phyloP scores from a whole-genome alignment of 2,888 invertebrate genomes.

The Hedychridium roseum region DNA sequence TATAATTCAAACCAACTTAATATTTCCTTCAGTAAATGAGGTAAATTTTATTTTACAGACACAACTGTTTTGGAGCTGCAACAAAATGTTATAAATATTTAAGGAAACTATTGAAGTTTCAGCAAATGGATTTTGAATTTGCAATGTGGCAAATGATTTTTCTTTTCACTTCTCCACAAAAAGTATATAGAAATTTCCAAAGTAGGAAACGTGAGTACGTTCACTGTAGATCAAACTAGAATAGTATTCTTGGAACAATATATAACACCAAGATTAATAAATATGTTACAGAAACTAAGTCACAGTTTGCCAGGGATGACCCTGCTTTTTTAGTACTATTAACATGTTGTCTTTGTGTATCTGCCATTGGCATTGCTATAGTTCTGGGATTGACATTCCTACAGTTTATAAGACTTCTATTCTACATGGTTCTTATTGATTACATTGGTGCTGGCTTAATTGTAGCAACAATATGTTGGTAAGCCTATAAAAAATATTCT shows the following conservation, averaged over 20 bases:
- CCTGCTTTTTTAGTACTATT: constrained; percentile 96
- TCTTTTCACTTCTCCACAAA: constrained; percentile 92
- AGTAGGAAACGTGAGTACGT: constrained; percentile 92
- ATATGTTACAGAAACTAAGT: constrained; percentile 83
- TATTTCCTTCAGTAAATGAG: constrained; percentile 42
- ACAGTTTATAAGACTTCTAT: constrained; percentile 81
- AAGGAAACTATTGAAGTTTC: constrained; percentile 83
- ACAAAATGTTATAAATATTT: constrained; percentile 90
- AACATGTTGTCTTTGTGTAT: constrained; percentile 84
- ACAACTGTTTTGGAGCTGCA: constrained; percentile 82
- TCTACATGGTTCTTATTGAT: constrained; percentile 94
- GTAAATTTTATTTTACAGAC: constrained; percentile 59
- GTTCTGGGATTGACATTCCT: constrained; percentile 75
- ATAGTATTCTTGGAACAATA: background rate
- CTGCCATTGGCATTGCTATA: constrained; percentile 88
- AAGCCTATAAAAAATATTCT: constrained; percentile 45
- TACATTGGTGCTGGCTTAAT: constrained; percentile 89
- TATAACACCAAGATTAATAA: constrained; percentile 2
- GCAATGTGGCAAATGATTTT: constrained; percentile 99
- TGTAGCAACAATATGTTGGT: constrained; percentile 91
- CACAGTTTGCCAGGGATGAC: constrained; percentile 98
- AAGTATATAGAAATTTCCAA: constrained; percentile 96
- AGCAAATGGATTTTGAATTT: constrained; percentile 99
- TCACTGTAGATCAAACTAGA: background rate
- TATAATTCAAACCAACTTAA: background rate